Base-by-base conservation (phyloP, 1,140 invertebrate species). In the Oedothorax gibbosus region DNA sequence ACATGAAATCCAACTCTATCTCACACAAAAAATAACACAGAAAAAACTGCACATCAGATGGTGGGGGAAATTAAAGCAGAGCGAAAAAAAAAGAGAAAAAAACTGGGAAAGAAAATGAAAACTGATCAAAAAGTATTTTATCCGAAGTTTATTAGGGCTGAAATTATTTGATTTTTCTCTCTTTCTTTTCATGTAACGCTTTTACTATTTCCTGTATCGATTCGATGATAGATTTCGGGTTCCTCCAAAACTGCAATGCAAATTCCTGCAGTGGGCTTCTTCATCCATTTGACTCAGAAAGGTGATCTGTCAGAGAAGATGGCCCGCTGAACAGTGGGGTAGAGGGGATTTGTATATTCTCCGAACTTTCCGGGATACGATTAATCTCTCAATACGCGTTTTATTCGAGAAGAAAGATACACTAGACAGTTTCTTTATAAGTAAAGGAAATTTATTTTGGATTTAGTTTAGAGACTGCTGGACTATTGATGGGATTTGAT, bases 291-390 rank as follows among this genome's bases (percentile, higher is more conserved):
- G 72, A 60, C 72, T 50, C 5, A 64, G 57, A 51, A 50, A 77
- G 75, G 62, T 54, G 49, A 56, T 77, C 75, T 77, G 75, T 77
- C 75, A 77, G 75, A 77, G 51, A 11, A 62, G 57, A 77, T 77
- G 75, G 65, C 14, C 65, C 57, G 35, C n/a, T 18, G 57, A 77
- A 77, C 65, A 21, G 60, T 10, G 10, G 18, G 35, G 20, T 77
- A 49, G 18, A 18, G 53, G 53, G 75, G 75, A 77, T 64, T 77
- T 77, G 75, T 64, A 77, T 64, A 64, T 77, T 51, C 60, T 53
- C 54, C 35, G 35, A 11, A 53, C 15, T 20, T 20, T 21, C 53
- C 12, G 35, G 53, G 56, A 57, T 57, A 35, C 35, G 53, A 75
- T 75, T 75, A 75, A 75, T 75, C 53, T 75, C 72, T 57, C 53